phyloP scores from a whole-genome alignment of 2,888 invertebrate species.

The Amorpha juglandis region DNA sequence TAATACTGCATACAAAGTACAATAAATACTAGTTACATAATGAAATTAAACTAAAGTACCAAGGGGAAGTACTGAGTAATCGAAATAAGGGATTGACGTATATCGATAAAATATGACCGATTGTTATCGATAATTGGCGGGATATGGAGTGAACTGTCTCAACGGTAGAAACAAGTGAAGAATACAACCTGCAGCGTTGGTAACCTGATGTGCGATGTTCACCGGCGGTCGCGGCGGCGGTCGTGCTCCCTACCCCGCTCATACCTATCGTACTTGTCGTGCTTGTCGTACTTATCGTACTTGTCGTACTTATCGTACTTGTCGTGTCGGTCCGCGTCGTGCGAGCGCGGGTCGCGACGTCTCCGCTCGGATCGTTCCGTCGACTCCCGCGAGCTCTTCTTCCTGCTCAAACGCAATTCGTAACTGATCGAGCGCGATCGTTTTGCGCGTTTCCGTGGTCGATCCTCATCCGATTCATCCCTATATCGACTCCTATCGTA shows the following conservation, averaged over 20 bases:
- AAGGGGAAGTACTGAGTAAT: not conserved
- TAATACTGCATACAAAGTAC: no score
- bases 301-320: slow-evolving; percentile 37
- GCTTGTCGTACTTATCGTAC: slow-evolving; percentile 37
- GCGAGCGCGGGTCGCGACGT: slow-evolving; percentile 59
- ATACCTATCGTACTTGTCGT: slow-evolving; percentile 75
- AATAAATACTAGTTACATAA: not conserved
- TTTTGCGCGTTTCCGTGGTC: slow-evolving; percentile 62
- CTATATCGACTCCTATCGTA: slow-evolving; percentile 67
- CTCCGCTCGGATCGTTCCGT: slow-evolving; percentile 56
- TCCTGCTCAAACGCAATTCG: slow-evolving; percentile 62
- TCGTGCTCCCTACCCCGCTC: slow-evolving; percentile 76
- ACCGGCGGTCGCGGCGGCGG: slow-evolving; percentile 72
- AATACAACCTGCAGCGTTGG: slow-evolving; percentile 73
- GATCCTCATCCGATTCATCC: slow-evolving; percentile 71
- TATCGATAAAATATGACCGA: not conserved
- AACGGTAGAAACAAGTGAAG: slow-evolving; percentile 31
- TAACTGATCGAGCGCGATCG: slow-evolving; percentile 70
- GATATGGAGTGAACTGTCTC: not conserved
- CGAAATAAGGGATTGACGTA: not conserved
- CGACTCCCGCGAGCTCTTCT: slow-evolving; percentile 44
- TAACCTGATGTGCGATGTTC: slow-evolving; percentile 77
- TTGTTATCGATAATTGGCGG: slow-evolving; percentile 1
- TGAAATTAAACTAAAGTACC: not conserved
- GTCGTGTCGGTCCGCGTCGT: slow-evolving; percentile 59